Percentiles rank a stretch among this genome's conserved stretches.
phyloP scores from a whole-genome alignment of 2,888 invertebrate genomes.

The Heliconius erato region DNA sequence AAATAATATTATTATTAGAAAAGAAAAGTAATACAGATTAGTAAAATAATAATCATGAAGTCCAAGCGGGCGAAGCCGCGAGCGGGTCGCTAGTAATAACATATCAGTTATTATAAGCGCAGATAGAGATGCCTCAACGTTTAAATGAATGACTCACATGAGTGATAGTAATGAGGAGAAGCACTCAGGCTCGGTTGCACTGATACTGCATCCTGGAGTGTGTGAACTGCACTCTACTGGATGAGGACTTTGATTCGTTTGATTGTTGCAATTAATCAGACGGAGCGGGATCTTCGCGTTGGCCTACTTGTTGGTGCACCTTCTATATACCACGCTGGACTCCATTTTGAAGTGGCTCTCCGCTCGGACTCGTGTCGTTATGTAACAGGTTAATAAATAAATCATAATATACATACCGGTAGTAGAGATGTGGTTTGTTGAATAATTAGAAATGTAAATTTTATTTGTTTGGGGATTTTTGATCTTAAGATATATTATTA shows the following conservation, averaged over 20 bases:
- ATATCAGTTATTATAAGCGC: neutral
- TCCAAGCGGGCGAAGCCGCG: too few relatives aligned
- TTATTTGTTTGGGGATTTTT: too few relatives aligned
- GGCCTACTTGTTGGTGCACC: conserved; percentile 1
- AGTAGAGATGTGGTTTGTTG: too few relatives aligned
- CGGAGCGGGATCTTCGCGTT: neutral
- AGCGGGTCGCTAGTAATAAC: too few relatives aligned
- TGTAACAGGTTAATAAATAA: neutral
- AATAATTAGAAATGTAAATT: too few relatives aligned
- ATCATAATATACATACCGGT: too few relatives aligned
- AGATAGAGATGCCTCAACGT: conserved; percentile 1
- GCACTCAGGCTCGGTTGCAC: conserved; percentile 26
- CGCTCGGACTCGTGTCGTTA: conserved; percentile 1
- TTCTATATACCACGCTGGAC: neutral
- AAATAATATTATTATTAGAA: too few relatives aligned
- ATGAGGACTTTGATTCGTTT: conserved; percentile 43
- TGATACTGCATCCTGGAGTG: neutral
- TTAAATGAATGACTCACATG: neutral
- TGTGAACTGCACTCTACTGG: neutral
- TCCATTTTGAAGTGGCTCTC: conserved; percentile 20
- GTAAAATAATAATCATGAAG: too few relatives aligned
- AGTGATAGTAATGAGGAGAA: conserved; percentile 29
- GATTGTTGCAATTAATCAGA: conserved; percentile 46
- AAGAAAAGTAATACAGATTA: too few relatives aligned
- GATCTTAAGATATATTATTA: too few relatives aligned